These are phyloP conservation scores for Caracal caracal DNA, from an alignment of 2,113 vertebrate genomes.

Conservation along the genomic window DNA sequence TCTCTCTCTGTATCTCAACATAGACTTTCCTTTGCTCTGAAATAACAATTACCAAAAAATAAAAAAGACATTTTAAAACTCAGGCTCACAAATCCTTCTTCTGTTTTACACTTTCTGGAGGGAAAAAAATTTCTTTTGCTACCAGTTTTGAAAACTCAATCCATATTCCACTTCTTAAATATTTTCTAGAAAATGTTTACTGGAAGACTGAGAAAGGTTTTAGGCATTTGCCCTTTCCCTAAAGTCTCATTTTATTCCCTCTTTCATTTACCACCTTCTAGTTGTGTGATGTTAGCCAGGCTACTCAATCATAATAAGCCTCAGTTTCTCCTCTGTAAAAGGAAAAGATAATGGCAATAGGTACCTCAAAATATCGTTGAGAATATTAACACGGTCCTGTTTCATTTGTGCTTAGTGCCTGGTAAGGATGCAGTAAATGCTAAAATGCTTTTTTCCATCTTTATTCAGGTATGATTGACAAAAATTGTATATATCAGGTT, in stretches of 20 bases:
- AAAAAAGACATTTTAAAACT: neutral
- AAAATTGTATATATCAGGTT: neutral
- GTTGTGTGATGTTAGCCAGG: neutral
- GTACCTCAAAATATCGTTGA: neutral
- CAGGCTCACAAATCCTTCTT: neutral
- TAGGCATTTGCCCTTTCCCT: neutral
- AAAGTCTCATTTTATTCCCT: neutral
- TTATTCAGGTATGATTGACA: neutral
- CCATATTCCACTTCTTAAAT: neutral
- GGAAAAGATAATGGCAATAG: neutral
- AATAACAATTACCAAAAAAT: neutral
- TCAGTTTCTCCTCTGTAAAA: neutral
- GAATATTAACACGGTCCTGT: neutral
- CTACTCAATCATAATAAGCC: neutral
- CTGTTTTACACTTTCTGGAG: neutral
- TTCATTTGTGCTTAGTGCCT: neutral
- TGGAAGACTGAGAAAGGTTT: neutral
- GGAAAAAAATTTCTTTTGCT: slow-evolving; percentile 22
- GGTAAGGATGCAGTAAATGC: neutral
- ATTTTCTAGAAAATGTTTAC: neutral
- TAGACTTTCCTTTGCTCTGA: neutral
- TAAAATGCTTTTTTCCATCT: neutral
- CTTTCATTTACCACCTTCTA: neutral
- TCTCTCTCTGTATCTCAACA: neutral
- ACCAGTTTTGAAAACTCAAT: neutral